Evolutionary conservation across 1,140 invertebrate species (phyloP).

Genomic region (Goniozus legneri): DNA sequence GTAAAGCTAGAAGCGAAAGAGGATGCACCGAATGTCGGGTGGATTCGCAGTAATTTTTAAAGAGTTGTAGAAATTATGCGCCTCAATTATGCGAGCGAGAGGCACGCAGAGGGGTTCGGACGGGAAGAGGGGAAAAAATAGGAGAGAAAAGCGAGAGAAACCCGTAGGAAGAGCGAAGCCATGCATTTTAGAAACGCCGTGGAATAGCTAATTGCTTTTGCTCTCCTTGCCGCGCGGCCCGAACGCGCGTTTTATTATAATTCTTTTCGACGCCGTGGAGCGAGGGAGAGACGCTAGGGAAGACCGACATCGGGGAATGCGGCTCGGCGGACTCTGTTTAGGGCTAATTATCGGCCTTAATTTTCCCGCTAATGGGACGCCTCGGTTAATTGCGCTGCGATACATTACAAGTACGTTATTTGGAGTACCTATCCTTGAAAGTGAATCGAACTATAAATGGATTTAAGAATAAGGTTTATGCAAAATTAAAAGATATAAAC

Average conservation of each 20-base stretch:
- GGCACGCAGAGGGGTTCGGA: neutral
- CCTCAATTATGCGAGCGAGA: conserved; percentile 20
- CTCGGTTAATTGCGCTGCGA: no score
- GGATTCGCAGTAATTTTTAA: conserved; percentile 23
- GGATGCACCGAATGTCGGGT: neutral
- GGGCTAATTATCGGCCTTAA: conserved; percentile 26
- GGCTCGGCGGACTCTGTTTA: conserved; percentile 4
- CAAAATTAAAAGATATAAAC: no score
- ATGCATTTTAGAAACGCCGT: conserved; percentile 18
- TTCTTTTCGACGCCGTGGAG: conserved; percentile 15
- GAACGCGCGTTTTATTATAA: conserved; percentile 22
- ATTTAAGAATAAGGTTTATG: no score
- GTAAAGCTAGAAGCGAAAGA: neutral
- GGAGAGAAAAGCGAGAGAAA: neutral
- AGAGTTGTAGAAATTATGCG: conserved; percentile 25
- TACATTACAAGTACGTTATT: no score
- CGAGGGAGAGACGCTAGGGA: neutral
- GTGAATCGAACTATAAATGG: no score
- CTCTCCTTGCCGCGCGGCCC: no score
- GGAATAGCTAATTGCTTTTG: conserved; percentile 23
- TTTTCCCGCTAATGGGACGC: no score
- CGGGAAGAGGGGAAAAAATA: neutral
- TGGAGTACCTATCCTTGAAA: no score
- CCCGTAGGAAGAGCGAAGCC: neutral
- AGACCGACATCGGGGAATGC: neutral